phyloP scores from a whole-genome alignment of 2,888 invertebrate genomes.

The Malthinus seriepunctatus region DNA sequence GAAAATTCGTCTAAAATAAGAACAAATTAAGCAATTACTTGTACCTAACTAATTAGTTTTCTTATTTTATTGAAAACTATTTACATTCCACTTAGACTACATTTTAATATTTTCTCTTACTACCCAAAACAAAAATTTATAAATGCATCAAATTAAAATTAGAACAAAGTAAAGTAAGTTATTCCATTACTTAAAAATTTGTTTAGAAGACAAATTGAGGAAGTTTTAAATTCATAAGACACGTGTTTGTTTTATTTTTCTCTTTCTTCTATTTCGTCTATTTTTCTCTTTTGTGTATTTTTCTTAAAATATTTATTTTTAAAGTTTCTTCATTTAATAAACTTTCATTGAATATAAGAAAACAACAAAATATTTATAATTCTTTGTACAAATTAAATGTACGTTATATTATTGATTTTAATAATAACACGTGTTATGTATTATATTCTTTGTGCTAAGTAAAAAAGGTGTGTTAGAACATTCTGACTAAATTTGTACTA shows the following conservation, averaged over 20 bases:
- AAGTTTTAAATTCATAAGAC: slow-evolving; percentile 2
- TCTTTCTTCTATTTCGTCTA: not conserved
- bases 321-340: no score
- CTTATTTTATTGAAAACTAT: no score
- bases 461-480: slow-evolving; percentile 28
- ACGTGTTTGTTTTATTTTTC: not conserved
- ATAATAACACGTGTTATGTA: slow-evolving; percentile 20
- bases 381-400: no score
- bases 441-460: slow-evolving; percentile 17
- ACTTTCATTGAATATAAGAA: no score
- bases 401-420: slow-evolving; percentile 5
- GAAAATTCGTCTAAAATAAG: no score
- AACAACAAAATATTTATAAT: no score
- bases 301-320: no score
- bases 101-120: no score
- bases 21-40: no score
- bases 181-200: not conserved
- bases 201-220: slow-evolving; percentile 4
- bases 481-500: slow-evolving; percentile 26
- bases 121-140: not conserved
- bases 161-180: not conserved
- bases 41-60: no score
- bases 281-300: no score
- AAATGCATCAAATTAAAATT: slow-evolving; percentile 7
- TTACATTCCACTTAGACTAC: no score